These are phyloP conservation scores for Forbesichthys agassizii DNA, from an alignment of 2,113 vertebrate species.

Conservation along the genomic window DNA sequence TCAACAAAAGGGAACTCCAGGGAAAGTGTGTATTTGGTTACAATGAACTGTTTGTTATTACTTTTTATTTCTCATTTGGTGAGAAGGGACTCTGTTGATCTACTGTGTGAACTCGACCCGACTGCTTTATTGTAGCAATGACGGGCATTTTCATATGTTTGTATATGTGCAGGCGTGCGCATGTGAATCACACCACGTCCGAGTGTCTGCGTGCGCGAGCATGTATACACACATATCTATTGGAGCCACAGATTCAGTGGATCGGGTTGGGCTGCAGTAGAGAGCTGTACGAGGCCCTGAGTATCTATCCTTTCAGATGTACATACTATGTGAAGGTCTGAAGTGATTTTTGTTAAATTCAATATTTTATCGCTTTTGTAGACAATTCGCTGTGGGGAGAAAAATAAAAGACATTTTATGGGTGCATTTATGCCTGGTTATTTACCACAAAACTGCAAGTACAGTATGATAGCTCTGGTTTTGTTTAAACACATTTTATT, in stretches of 20 bases:
- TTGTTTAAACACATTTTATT: slow-evolving; percentile 5
- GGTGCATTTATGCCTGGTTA: slow-evolving; percentile 77
- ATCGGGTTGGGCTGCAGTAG: slow-evolving; percentile 79
- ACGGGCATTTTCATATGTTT: slow-evolving; percentile 35
- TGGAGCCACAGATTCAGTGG: slow-evolving; percentile 40
- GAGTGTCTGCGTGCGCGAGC: slow-evolving; percentile 27
- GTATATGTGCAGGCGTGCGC: slow-evolving; percentile 10
- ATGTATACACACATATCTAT: slow-evolving; percentile 39
- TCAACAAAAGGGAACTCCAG: slow-evolving; percentile 62
- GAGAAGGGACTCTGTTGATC: slow-evolving; percentile 63
- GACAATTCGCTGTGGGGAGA: slow-evolving; percentile 89
- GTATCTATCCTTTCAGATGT: slow-evolving; percentile 89
- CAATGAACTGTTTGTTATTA: slow-evolving; percentile 60
- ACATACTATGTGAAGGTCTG: slow-evolving; percentile 87
- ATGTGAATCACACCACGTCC: slow-evolving; percentile 19
- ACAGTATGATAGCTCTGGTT: neutral
- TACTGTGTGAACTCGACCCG: slow-evolving; percentile 57
- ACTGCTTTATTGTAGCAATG: slow-evolving; percentile 33
- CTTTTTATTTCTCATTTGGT: slow-evolving; percentile 54
- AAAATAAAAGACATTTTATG: slow-evolving; percentile 89
- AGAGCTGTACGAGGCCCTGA: slow-evolving; percentile 78
- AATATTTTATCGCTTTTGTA: slow-evolving; percentile 99
- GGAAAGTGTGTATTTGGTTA: slow-evolving; percentile 66
- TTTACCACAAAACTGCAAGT: slow-evolving; percentile 24
- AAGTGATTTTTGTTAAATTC: slow-evolving; percentile 96